Conservation (phyloP, 2,797 vertebrate genomes). For the Orestias chungarensis region DNA sequence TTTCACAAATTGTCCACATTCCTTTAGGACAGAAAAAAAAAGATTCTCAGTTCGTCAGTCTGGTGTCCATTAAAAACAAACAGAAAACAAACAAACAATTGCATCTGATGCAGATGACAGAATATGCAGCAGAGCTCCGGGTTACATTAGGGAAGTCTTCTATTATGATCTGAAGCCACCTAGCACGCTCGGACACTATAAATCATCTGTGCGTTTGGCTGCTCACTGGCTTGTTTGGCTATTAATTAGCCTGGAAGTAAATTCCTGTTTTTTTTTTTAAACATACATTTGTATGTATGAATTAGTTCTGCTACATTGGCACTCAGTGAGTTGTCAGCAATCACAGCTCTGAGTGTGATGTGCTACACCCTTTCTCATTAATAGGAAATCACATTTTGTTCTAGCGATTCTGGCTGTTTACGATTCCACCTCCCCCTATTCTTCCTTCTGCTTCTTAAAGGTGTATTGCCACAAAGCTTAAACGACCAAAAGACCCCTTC, state of each 20-base stretch:
- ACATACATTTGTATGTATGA: constrained; percentile 67
- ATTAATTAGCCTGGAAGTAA: constrained; percentile 71
- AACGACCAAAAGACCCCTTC: constrained; percentile 44
- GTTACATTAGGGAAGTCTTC: constrained; percentile 20
- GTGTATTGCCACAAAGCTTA: constrained; percentile 13
- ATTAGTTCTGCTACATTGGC: constrained; percentile 74
- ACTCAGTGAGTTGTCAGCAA: constrained; percentile 70
- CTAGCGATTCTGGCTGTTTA: constrained; percentile 66
- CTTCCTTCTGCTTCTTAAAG: constrained; percentile 2
- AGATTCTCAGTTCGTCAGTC: constrained; percentile 25
- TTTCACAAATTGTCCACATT: constrained; percentile 25
- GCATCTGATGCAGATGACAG: constrained; percentile 41
- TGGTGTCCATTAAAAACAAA: constrained; percentile 14
- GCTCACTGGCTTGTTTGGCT: constrained; percentile 72
- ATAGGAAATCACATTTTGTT: constrained; percentile 62
- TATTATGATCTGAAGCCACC: constrained; percentile 33
- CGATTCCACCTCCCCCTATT: neutral
- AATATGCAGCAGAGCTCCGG: constrained; percentile 21
- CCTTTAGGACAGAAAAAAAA: constrained; percentile 28
- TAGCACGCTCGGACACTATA: constrained; percentile 11
- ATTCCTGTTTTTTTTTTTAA: constrained; percentile 42
- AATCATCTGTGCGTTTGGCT: constrained; percentile 60
- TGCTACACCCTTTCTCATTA: constrained; percentile 63
- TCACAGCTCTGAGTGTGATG: constrained; percentile 67
- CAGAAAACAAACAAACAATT: constrained; percentile 20